Percentiles rank a stretch among this genome's conserved stretches.
phyloP scores from a whole-genome alignment of 2,113 vertebrate genomes.

The Ovis aries region DNA sequence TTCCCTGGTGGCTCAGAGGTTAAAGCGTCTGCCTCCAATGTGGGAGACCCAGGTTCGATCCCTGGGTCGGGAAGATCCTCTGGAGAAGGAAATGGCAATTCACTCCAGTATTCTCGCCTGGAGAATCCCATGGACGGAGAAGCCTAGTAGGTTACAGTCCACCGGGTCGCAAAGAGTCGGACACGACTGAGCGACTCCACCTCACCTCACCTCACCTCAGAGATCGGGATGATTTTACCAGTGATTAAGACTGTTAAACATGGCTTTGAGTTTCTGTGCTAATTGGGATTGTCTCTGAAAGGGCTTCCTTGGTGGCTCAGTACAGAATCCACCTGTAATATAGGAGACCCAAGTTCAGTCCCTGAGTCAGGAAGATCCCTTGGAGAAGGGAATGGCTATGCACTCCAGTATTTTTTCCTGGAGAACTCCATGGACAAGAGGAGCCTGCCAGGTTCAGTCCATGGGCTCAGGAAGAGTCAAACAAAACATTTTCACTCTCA shows the following conservation, averaged over 20 bases:
- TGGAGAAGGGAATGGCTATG: neutral
- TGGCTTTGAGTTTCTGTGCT: neutral
- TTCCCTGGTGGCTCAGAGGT: too few relatives aligned
- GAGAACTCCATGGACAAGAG: neutral
- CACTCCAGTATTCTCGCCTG: too few relatives aligned
- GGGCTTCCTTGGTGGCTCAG: neutral
- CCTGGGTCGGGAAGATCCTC: too few relatives aligned
- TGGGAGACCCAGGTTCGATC: too few relatives aligned
- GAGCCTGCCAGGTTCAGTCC: neutral
- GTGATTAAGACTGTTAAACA: neutral
- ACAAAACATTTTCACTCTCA: neutral
- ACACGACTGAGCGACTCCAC: too few relatives aligned
- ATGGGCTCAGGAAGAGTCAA: neutral
- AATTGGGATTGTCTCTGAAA: conserved; percentile 5
- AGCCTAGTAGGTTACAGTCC: too few relatives aligned
- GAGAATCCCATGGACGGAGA: too few relatives aligned
- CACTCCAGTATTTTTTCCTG: neutral
- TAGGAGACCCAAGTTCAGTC: neutral
- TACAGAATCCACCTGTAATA: neutral
- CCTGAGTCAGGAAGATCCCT: neutral
- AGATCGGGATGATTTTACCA: neutral
- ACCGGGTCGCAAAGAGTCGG: too few relatives aligned
- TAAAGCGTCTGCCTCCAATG: too few relatives aligned
- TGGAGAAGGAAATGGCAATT: too few relatives aligned
- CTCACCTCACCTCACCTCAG: neutral